Percentiles rank a stretch among this genome's conserved stretches.
phyloP scores from a whole-genome alignment of 2,797 vertebrate species.

The Myiothlypis chrysogaster region DNA sequence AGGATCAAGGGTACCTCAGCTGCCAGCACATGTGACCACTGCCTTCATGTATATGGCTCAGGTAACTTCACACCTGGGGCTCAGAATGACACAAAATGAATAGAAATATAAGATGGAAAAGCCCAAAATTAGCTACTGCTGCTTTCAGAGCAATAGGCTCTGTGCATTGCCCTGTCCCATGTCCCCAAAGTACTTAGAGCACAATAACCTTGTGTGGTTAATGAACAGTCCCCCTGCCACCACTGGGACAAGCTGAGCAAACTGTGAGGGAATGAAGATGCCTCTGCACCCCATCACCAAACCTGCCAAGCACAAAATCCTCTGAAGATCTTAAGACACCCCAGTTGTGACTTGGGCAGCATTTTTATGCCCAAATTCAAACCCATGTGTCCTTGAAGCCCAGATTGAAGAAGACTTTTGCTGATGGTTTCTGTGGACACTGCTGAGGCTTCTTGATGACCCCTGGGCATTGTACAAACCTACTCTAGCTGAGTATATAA shows the following conservation, averaged over 20 bases:
- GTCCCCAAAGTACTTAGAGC: not conserved
- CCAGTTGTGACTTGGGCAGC: not conserved
- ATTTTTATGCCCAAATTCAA: not conserved
- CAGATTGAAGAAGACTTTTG: not conserved
- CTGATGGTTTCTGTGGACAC: not conserved
- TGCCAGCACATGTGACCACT: rapidly evolving
- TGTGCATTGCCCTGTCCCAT: not conserved
- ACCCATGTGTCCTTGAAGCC: rapidly evolving
- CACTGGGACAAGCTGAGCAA: not conserved
- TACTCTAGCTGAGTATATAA: not conserved
- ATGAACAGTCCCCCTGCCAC: not conserved
- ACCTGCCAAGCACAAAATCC: not conserved
- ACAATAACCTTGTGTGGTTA: not conserved
- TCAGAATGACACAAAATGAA: not conserved
- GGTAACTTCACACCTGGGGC: not conserved
- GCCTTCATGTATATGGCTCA: rapidly evolving
- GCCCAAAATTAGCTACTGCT: not conserved
- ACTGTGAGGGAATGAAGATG: not conserved
- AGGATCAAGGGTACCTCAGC: not conserved
- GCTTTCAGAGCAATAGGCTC: not conserved
- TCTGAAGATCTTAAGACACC: not conserved
- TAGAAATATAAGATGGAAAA: not conserved
- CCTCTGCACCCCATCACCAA: rapidly evolving
- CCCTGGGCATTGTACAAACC: not conserved
- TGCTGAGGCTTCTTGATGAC: rapidly evolving